phyloP scores from a whole-genome alignment of 2,113 vertebrate genomes.

The Mormoops blainvillei region DNA sequence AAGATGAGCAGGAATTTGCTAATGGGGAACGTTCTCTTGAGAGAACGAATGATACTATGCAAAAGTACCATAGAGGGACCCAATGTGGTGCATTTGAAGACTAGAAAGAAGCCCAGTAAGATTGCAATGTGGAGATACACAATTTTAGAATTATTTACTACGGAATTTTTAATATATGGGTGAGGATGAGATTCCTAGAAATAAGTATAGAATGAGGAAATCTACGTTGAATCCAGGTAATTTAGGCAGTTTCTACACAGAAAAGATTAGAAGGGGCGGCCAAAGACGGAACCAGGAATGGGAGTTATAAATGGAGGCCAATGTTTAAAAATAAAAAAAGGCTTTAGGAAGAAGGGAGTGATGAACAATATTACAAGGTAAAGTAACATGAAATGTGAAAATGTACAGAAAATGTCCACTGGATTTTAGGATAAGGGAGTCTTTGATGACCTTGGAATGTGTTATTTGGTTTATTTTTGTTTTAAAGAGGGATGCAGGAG shows the following conservation, averaged over 20 bases:
- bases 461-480: neutral
- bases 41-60: neutral
- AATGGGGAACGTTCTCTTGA: neutral
- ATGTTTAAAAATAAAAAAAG: neutral
- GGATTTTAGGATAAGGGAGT: neutral
- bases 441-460: neutral
- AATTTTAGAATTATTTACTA: neutral
- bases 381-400: neutral
- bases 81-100: neutral
- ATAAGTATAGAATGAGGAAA: neutral
- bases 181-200: neutral
- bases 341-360: neutral
- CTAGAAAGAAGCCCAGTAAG: neutral
- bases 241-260: neutral
- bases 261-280: neutral
- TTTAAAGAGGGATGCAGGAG: neutral
- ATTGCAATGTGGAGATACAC: neutral
- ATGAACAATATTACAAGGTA: neutral
- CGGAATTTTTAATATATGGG: neutral
- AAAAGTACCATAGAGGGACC: neutral
- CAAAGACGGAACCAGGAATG: neutral
- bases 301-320: neutral
- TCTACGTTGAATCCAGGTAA: neutral
- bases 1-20: neutral
- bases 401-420: neutral